Base-by-base conservation (phyloP, 2,888 invertebrate species). In the Scaptomyza reducta region DNA sequence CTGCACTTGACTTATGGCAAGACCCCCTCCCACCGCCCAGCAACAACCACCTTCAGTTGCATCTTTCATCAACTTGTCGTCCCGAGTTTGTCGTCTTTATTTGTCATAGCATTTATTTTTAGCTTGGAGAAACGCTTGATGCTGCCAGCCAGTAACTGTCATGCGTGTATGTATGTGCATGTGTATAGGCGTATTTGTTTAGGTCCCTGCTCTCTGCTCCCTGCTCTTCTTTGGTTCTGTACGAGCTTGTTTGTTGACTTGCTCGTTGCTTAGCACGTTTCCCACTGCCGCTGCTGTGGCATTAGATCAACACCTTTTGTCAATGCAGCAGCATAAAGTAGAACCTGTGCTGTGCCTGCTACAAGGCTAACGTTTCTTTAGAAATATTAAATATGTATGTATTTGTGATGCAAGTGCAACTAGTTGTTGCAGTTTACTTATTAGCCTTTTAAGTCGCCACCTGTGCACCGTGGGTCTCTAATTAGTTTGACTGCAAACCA, bases 1-100 rank as follows among this genome's bases (percentile, higher is more conserved):
- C 53, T 63, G 76, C 79, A 82, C 83, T 82, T 86, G 86, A 79
- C 78, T 77, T 80, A 63, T 66, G 65, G 54, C 77, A 63, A 85
- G 77, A 50, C 57, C 60, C 29, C 7, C 29, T 2, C 7, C 29
- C 29, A 1, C 29, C 29, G 1, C 25, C 13, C 33, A 47, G 55
- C 71, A 53, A 38, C 56, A 58, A 47, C 61, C 49, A 62, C 77
- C 76, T 74, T 67, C 58, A 71, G 76, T 56, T 51, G 49, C 59
- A 74, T 77, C 74, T 74, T 50, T 74, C 54, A 65, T 61, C 63
- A 46, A 54, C 69, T 69, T 75, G 82, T 72, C 55, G 62, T 50
- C 6, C 5, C 6, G 2, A 1, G 3, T 5, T 27, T 27, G 27
- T 27, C 68, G 61, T 47, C 44, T 27, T 45, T 57, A 50, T 68